phyloP scores from a whole-genome alignment of 2,113 vertebrate species.

The Psophia crepitans region DNA sequence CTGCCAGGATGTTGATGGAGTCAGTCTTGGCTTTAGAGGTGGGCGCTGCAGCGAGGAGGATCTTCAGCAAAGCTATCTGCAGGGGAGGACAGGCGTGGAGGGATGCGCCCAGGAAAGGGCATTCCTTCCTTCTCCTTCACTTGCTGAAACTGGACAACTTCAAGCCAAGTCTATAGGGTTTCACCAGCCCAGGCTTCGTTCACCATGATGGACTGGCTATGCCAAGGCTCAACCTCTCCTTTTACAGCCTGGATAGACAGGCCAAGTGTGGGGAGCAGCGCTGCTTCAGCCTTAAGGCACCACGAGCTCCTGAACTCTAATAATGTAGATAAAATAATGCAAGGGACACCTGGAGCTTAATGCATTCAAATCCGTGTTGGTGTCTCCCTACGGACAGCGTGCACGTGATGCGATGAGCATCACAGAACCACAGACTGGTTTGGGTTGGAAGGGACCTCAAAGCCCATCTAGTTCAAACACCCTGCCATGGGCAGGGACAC shows the following conservation, averaged over 20 bases:
- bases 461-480: neutral
- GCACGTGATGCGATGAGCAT: fast-evolving
- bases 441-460: too few relatives aligned
- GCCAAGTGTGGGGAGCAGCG: neutral
- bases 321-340: neutral
- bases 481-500: neutral
- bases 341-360: neutral
- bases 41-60: slow-evolving; percentile 93
- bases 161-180: neutral
- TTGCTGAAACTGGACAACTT: neutral
- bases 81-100: neutral
- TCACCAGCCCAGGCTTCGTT: neutral
- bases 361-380: too few relatives aligned
- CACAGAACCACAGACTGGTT: too few relatives aligned
- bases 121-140: neutral
- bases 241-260: neutral
- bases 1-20: slow-evolving; percentile 96
- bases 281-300: neutral
- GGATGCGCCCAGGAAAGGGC: neutral
- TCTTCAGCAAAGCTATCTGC: slow-evolving; percentile 94
- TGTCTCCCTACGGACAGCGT: neutral
- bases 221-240: neutral
- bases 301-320: neutral
- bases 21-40: slow-evolving; percentile 98
- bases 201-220: neutral